Base-by-base conservation (phyloP, 2,797 vertebrate species). In the Scarus forsteni region DNA sequence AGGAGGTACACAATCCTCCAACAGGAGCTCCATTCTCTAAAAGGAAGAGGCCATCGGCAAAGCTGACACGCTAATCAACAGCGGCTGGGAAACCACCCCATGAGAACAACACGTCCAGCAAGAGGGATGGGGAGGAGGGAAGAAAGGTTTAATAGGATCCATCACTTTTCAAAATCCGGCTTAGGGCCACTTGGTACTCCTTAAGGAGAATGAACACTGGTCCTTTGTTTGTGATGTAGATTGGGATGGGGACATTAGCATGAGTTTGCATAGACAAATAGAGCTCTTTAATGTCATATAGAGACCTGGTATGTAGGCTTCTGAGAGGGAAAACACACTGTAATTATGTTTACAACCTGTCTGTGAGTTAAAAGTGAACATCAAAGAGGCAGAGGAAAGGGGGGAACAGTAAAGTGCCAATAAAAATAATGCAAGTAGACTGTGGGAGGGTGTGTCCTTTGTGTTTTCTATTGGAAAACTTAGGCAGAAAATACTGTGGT, bases 11-110 rank as follows among this genome's bases (percentile, higher is more conserved):
- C 85, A 84, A 75, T 88, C 80, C 75, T 83, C 81, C 66, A 84
- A 86, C 80, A 90, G 83, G 75, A 79, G 54, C 80, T 78, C 78
- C 78, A 82, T 90, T 89, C 85, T 89, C 70, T 73, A 74, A 64
- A 73, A 88, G 87, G 84, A 87, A 88, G 80, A 87, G 83, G 83
- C 88, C 81, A 74, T 81, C 36, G 68, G 84, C 77, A 88, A 89
- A 87, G 79, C 85, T 73, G 88, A 91, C 81, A 90, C 70, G 68
- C 79, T 86, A 83, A 84, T 89, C 85, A 90, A 72, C 51, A 58
- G 59, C 59, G 81, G 77, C 82, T 85, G 73, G 79, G 83, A 88
- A 88, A 86, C 72, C 67, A 88, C 77, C 84, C 85, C 61, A 67
- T 66, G 66, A 80, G 80, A 80, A 84, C 62, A 82, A 84, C 69